These are phyloP conservation scores for Odontamblyopus rebecca DNA, from an alignment of 2,797 vertebrate genomes.

Conservation along the genomic window DNA sequence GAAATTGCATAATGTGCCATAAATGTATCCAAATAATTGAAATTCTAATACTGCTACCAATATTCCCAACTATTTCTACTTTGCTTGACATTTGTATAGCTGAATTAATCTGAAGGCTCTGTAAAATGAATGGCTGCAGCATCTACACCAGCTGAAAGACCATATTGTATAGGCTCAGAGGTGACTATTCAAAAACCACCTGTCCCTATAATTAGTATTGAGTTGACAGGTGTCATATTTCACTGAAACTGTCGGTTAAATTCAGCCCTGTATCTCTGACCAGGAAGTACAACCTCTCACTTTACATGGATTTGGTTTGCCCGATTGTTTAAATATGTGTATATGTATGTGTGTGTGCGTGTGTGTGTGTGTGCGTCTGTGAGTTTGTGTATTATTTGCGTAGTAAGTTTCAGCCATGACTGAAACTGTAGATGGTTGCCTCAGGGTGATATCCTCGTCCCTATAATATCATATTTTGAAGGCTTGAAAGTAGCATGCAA, in stretches of 20 bases:
- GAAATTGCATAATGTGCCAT: not conserved
- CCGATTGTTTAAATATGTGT: constrained; percentile 34
- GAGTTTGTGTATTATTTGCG: constrained; percentile 73
- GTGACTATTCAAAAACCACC: constrained; percentile 18
- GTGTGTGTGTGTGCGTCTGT: constrained; percentile 43
- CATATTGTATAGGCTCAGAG: not conserved
- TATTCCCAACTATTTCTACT: not conserved
- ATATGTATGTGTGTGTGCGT: constrained; percentile 24
- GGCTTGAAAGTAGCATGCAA: not conserved
- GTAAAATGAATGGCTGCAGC: not conserved
- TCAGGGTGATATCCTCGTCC: constrained; percentile 22
- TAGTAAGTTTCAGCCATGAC: constrained; percentile 65
- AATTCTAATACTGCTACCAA: not conserved
- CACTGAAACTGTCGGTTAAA: constrained; percentile 54
- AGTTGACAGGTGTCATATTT: constrained; percentile 46
- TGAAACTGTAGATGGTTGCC: constrained; percentile 63
- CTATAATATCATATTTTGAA: constrained; percentile 26
- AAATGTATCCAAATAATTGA: not conserved
- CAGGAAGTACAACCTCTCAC: constrained; percentile 49
- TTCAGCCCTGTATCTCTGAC: constrained; percentile 15
- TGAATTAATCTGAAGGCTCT: not conserved
- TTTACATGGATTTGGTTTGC: constrained; percentile 70
- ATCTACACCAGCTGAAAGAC: not conserved
- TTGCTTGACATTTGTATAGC: no score
- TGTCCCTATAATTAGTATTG: constrained; percentile 17